These are phyloP conservation scores for Neomorphus geoffroyi DNA, from an alignment of 2,797 vertebrate genomes.

Conservation along the genomic window DNA sequence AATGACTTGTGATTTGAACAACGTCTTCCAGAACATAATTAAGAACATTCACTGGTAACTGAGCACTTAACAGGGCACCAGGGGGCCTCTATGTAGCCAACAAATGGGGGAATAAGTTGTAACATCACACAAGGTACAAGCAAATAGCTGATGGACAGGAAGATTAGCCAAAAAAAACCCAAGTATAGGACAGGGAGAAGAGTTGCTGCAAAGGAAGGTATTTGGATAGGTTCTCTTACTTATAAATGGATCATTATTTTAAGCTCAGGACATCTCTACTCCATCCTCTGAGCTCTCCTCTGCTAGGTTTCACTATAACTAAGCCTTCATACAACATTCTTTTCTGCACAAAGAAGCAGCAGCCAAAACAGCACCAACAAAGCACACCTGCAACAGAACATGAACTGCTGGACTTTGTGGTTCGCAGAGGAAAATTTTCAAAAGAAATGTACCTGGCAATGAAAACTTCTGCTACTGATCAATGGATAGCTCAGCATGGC, in stretches of 20 bases:
- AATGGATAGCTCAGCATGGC: not conserved
- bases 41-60: conserved; percentile 13
- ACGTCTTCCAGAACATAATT: conserved; percentile 28
- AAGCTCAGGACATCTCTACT: not conserved
- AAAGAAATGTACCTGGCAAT: not conserved
- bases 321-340: rapidly evolving
- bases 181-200: not conserved
- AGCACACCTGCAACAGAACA: not conserved
- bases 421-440: not conserved
- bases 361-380: not conserved
- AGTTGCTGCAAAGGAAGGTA: not conserved
- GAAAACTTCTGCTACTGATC: not conserved
- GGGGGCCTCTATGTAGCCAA: not conserved
- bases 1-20: conserved; percentile 53
- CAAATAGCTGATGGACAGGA: not conserved
- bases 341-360: not conserved
- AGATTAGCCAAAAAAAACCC: not conserved
- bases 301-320: not conserved
- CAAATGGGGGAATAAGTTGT: not conserved
- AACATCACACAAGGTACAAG: not conserved
- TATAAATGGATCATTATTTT: not conserved
- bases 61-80: conserved; percentile 48
- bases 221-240: not conserved
- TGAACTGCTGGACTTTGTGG: not conserved
- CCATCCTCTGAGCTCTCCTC: not conserved